Base-by-base conservation (phyloP, 37 sponge, comb jelly and placozoan species). In the Chondrosia reniformis region DNA sequence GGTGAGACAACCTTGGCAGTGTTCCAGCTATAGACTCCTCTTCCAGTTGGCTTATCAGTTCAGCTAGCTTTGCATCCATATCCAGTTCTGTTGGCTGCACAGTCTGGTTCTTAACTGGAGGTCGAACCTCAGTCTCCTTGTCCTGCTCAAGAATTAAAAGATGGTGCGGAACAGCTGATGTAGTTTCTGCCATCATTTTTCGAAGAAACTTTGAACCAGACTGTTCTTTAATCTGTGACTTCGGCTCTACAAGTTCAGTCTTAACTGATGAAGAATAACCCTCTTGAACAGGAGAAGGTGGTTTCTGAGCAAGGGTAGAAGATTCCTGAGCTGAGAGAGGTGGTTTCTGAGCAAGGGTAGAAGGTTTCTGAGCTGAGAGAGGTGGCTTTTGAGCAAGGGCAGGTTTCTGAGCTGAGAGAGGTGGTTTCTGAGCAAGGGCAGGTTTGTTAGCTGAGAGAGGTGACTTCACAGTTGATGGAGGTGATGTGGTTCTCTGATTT, bases 1-100 rank as follows among this genome's bases (percentile, higher is more conserved):
- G 27, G 27, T 56, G 27, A 56, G 27, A 24, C n/a, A 4, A 8
- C 8, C 27, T 28, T 6, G n/a, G 58, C 7, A 28, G 7, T 6
- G 58, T 28, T 17, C 36, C 34, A 9, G 72, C 5, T 6, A 44
- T n/a, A 21, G 41, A 21, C 24, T 69, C 72, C 8, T 34, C 36
- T 25, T 69, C 72, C 41, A 69, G 72, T 40, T 69, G 25, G n/a
- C 41, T 69, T 15, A 69, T 69, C 15, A 69, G 43, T 21, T 69
- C 72, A 9, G 39, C 72, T n/a, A 69, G 43, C 43, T 69, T 44
- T 21, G n/a, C 15, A 25, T 69, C 72, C 1, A 40, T 44, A 39
- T 59, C 61, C 30, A 5, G 61, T 25, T 7, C 28, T 25, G 28
- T 13, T 7, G 61, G 9, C 61, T 59, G n/a, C 30, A 30, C 7